Base-by-base conservation (phyloP, 1,140 invertebrate species). In the Aphidius gifuensis region DNA sequence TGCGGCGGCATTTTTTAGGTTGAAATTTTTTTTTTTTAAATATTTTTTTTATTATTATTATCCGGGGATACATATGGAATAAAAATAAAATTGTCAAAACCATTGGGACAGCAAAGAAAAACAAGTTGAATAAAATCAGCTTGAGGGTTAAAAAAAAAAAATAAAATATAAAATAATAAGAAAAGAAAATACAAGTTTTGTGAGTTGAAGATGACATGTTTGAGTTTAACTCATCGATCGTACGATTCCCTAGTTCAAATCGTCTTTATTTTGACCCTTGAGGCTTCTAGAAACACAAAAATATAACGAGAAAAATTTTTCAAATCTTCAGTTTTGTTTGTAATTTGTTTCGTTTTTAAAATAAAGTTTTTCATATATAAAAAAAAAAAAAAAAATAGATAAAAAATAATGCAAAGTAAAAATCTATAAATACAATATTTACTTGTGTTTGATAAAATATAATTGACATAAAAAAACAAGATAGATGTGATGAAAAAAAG, bases 241-340 rank as follows among this genome's bases (percentile, higher is more conserved):
- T 9, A 43, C 8, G 51, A 44, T 49, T 32, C 61, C 61, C 62
- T 45, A 40, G 40, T 11, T 44, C 68, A 62, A 70, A 66, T 62
- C 64, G 21, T 64, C 50, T 6, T 58, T 11, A 45, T 58, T 66
- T 65, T 62, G 65, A 53, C 49, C 45, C 46, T 62, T 59, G 64
- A 46, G 47, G 23, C 23, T 32, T 32, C 45, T 21, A 46, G 62
- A 21, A 61, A 64, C 67, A 69, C 71, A 74, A 76, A 76, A 73
- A 65, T 73, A 71, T 73, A 73, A 75, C 70, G 72, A 73, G 58
- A 58, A 39, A n/a, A 54, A 45, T 16, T 5, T 42, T 40, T 23
- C n/a, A 7, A 16, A 42, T 46, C n/a, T 45, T 21, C 23, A 46
- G 21, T 43, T 44, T 51, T n/a, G 38, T 23, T 16, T 42, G 48